A percentile compares a stretch with the other conserved stretches of the same genome.
Evolutionary conservation across 2,113 vertebrate genomes (phyloP).

Genomic region (Neogale vison): DNA sequence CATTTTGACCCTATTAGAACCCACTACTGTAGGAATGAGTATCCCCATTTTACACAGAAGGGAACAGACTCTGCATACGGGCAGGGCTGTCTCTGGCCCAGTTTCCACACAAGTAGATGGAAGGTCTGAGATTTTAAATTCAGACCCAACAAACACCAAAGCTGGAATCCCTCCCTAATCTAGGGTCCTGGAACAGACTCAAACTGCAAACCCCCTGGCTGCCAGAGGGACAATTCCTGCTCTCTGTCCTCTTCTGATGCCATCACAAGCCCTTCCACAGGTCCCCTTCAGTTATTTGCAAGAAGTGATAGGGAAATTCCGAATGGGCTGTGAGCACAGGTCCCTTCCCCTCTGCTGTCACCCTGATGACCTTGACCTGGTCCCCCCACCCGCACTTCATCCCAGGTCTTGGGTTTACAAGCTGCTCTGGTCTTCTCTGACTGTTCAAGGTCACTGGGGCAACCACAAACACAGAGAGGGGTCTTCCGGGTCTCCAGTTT

Average conservation of each 20-base stretch:
- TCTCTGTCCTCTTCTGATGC: background rate
- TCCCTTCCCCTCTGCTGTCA: background rate
- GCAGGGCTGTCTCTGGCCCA: background rate
- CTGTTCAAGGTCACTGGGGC: background rate
- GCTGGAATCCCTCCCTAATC: background rate
- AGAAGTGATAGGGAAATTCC: background rate
- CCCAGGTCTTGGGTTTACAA: background rate
- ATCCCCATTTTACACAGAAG: background rate
- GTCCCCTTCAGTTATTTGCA: background rate
- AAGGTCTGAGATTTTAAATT: background rate
- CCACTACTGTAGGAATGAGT: rapidly evolving
- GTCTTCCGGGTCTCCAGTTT: background rate
- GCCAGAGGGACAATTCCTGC: background rate
- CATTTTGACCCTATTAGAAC: background rate
- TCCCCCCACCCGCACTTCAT: rapidly evolving
- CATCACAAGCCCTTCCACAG: background rate
- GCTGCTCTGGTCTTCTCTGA: background rate
- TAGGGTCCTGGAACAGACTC: background rate
- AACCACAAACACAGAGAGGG: background rate
- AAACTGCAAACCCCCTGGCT: background rate
- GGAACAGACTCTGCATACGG: background rate
- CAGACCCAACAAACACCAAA: background rate
- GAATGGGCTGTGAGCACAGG: background rate
- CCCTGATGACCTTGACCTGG: background rate
- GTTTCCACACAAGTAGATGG: background rate